These are phyloP conservation scores for Gastrophryne carolinensis DNA, from an alignment of 2,797 vertebrate species.

Conservation along the genomic window DNA sequence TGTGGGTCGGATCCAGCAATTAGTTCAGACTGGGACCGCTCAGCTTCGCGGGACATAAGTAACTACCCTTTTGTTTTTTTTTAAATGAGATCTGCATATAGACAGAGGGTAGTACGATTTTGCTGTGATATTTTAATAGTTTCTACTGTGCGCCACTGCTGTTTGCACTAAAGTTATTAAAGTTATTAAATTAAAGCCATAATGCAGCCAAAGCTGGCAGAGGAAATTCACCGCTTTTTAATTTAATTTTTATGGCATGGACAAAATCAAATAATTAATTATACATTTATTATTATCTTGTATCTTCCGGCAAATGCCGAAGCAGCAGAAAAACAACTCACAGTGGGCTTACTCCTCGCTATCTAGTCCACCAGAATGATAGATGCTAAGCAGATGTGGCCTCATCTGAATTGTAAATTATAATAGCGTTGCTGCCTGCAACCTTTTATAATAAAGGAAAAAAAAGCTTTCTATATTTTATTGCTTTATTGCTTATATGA, in stretches of 20 bases:
- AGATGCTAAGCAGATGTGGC: conserved; percentile 41
- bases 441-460: conserved; percentile 42
- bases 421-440: conserved; percentile 21
- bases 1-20: no score
- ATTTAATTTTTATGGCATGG: background rate
- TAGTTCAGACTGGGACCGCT: no score
- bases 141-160: no score
- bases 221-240: background rate
- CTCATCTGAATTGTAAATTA: conserved; percentile 42
- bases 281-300: conserved; percentile 40
- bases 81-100: no score
- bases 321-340: conserved; percentile 37
- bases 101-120: no score
- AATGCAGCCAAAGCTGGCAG: background rate
- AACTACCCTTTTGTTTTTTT: no score
- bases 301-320: conserved; percentile 33
- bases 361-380: conserved; percentile 23
- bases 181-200: background rate
- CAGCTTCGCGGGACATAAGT: no score
- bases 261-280: conserved; percentile 37
- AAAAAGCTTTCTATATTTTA: conserved; percentile 27
- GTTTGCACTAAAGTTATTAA: no score
- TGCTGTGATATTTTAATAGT: no score
- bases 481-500: conserved; percentile 30
- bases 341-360: conserved; percentile 35